Conservation (phyloP, 1,140 invertebrate species). For the Palaemon carinicauda region DNA sequence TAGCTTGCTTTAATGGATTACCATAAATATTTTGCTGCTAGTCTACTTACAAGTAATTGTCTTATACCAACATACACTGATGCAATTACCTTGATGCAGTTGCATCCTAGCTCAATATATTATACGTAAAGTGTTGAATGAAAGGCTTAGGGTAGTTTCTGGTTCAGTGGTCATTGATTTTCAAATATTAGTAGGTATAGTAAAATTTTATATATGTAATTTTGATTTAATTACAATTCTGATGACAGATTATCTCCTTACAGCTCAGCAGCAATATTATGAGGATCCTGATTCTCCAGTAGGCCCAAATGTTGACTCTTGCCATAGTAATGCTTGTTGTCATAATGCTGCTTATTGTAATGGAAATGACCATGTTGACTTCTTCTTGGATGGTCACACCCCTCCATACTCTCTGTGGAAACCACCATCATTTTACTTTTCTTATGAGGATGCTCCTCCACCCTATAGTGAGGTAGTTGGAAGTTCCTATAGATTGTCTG, state of each 20-base stretch:
- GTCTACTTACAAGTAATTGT: too few relatives aligned
- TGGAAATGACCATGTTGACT: constrained; percentile 54
- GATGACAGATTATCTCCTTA: neutral
- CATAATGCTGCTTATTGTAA: constrained; percentile 53
- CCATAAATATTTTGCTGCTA: too few relatives aligned
- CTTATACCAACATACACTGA: too few relatives aligned
- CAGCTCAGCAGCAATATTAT: constrained; percentile 55
- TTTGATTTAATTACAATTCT: too few relatives aligned
- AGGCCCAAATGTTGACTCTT: constrained; percentile 18
- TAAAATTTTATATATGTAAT: too few relatives aligned
- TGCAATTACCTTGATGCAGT: too few relatives aligned
- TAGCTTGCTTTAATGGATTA: too few relatives aligned
- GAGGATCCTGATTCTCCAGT: constrained; percentile 40
- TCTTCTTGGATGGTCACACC: constrained; percentile 50
- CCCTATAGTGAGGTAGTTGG: constrained; percentile 56
- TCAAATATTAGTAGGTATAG: too few relatives aligned
- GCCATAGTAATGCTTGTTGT: constrained; percentile 48
- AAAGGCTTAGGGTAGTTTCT: too few relatives aligned
- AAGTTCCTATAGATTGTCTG: constrained; percentile 16
- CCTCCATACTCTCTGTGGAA: constrained; percentile 56
- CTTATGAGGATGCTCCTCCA: constrained; percentile 55
- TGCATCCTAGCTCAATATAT: too few relatives aligned
- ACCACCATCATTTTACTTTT: constrained; percentile 49
- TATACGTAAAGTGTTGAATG: too few relatives aligned
- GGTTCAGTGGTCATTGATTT: too few relatives aligned